These are phyloP conservation scores for Pseudococcus jackbeardsleyi DNA, from an alignment of 2,888 invertebrate species.

Conservation along the genomic window DNA sequence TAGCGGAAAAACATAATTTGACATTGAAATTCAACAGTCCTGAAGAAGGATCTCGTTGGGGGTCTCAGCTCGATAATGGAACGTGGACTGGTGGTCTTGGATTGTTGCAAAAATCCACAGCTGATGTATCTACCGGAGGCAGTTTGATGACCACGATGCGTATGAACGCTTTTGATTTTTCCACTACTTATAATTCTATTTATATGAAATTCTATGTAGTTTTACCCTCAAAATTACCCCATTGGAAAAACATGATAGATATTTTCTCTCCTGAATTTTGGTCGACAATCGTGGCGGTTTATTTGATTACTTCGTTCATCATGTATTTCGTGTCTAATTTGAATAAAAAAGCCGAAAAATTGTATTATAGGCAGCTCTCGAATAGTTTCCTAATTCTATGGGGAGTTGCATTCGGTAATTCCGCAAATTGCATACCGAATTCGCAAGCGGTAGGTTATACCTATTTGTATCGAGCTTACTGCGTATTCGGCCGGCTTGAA, in stretches of 20 bases:
- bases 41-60: slow-evolving; percentile 63
- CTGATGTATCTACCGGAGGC: slow-evolving; percentile 62
- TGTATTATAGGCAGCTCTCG: slow-evolving; percentile 37
- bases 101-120: slow-evolving; percentile 49
- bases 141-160: slow-evolving; percentile 62
- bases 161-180: slow-evolving; percentile 47
- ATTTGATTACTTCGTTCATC: slow-evolving; percentile 47
- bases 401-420: slow-evolving; percentile 60
- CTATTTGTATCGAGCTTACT: not conserved
- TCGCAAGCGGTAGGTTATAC: slow-evolving; percentile 59
- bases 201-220: slow-evolving; percentile 64
- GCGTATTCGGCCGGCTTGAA: not conserved
- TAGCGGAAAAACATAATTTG: slow-evolving; percentile 55
- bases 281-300: slow-evolving; percentile 57
- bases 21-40: not conserved
- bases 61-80: slow-evolving; percentile 59
- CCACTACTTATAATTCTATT: slow-evolving; percentile 45
- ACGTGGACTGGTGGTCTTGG: slow-evolving; percentile 66
- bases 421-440: slow-evolving; percentile 60
- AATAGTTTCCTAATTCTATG: slow-evolving; percentile 64
- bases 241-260: slow-evolving; percentile 66
- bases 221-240: slow-evolving; percentile 62
- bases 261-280: slow-evolving; percentile 65
- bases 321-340: slow-evolving; percentile 59
- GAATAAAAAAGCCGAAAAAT: slow-evolving; percentile 36